Conservation (phyloP, 2,113 vertebrate genomes). For the Petaurus breviceps region DNA sequence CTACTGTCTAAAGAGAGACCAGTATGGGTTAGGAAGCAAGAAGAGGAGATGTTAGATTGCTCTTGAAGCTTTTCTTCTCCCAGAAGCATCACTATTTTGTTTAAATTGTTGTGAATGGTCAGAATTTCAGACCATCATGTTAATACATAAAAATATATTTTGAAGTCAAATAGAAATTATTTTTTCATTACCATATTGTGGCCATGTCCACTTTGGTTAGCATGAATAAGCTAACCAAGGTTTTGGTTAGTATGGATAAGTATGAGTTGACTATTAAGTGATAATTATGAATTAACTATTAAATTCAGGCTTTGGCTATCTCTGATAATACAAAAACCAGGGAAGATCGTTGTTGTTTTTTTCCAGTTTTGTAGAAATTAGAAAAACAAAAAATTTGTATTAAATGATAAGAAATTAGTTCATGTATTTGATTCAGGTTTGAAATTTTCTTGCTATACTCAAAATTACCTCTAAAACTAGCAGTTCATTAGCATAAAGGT, state of each 20-base stretch:
- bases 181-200: neutral
- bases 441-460: neutral
- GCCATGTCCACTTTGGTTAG: neutral
- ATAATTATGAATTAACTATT: neutral
- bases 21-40: neutral
- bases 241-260: neutral
- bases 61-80: neutral
- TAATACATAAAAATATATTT: neutral
- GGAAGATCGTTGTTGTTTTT: neutral
- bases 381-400: neutral
- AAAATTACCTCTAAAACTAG: neutral
- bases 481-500: neutral
- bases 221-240: neutral
- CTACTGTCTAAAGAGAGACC: neutral
- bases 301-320: neutral
- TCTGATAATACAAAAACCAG: neutral
- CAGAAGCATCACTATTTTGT: neutral
- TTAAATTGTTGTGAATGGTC: neutral
- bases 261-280: neutral
- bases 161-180: neutral
- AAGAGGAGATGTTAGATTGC: neutral
- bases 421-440: neutral
- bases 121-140: neutral
- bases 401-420: neutral
- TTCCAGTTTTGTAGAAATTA: neutral